These are phyloP conservation scores for Dilophus febrilis DNA, from an alignment of 2,888 invertebrate species.

Conservation along the genomic window DNA sequence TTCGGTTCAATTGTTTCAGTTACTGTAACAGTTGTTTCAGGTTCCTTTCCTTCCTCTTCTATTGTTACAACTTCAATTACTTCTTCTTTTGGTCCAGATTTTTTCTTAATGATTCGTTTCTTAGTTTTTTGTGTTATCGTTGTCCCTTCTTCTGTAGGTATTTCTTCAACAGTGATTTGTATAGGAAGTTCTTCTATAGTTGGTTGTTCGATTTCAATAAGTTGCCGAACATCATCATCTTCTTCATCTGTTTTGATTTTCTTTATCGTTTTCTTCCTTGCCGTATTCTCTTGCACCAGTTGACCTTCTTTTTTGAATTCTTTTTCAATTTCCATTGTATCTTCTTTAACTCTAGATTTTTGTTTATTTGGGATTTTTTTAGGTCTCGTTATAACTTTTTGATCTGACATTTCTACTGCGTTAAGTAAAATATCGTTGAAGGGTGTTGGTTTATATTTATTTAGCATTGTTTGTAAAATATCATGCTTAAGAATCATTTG, in stretches of 20 bases:
- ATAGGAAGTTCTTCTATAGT: conserved; percentile 22
- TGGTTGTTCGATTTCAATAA: conserved; percentile 12
- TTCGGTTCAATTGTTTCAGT: conserved; percentile 23
- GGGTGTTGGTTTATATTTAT: too few relatives aligned
- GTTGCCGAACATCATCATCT: conserved; percentile 19
- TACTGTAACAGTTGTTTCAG: conserved; percentile 29
- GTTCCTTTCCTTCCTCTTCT: conserved; percentile 27
- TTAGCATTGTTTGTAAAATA: too few relatives aligned
- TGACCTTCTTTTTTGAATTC: too few relatives aligned
- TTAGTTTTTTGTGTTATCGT: conserved; percentile 22
- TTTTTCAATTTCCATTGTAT: too few relatives aligned
- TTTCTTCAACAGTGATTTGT: conserved; percentile 13
- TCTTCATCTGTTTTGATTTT: conserved; percentile 16
- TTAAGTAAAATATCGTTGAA: not conserved
- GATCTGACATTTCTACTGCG: not conserved
- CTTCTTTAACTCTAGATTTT: too few relatives aligned
- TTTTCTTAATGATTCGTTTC: conserved; percentile 25
- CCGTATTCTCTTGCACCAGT: too few relatives aligned
- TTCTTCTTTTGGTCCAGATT: conserved; percentile 28
- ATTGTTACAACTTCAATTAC: conserved; percentile 27
- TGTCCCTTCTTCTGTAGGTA: conserved; percentile 17
- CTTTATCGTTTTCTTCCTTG: too few relatives aligned
- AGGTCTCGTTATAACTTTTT: not conserved
- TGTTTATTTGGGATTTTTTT: conserved; percentile 14
- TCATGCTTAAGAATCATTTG: too few relatives aligned